Evolutionary conservation across 2,113 vertebrate species (phyloP).

Genomic region (Todiramphus saurophagus): DNA sequence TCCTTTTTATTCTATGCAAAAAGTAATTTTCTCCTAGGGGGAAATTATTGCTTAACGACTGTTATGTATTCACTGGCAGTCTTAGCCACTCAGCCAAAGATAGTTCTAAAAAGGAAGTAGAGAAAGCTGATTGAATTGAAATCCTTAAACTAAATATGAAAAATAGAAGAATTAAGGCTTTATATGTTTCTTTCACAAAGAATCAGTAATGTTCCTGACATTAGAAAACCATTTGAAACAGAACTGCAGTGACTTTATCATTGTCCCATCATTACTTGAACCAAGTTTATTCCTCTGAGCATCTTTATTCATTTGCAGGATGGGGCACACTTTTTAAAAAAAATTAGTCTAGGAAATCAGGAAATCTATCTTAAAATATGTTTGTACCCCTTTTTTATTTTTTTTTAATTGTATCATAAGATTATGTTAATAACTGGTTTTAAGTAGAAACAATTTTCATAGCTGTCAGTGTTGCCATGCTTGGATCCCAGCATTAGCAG

Average conservation of each 20-base stretch:
- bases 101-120: constrained; percentile 22
- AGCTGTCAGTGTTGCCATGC: background rate
- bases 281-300: background rate
- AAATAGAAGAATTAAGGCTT: background rate
- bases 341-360: background rate
- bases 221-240: background rate
- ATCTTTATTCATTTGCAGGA: background rate
- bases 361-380: background rate
- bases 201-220: background rate
- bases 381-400: background rate
- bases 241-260: background rate
- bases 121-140: constrained; percentile 43
- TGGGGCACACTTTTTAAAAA: no score
- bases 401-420: background rate
- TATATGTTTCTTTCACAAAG: background rate
- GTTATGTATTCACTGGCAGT: constrained; percentile 42
- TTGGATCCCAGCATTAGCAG: background rate
- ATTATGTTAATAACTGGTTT: background rate
- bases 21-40: constrained; percentile 57
- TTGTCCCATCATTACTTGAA: background rate
- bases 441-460: background rate
- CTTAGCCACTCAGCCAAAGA: constrained; percentile 48
- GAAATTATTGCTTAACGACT: constrained; percentile 64
- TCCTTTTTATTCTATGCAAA: constrained; percentile 62
- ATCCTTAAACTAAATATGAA: constrained; percentile 32